Evolutionary conservation across 2,797 vertebrate genomes (phyloP).

Genomic region (Brotula barbata): DNA sequence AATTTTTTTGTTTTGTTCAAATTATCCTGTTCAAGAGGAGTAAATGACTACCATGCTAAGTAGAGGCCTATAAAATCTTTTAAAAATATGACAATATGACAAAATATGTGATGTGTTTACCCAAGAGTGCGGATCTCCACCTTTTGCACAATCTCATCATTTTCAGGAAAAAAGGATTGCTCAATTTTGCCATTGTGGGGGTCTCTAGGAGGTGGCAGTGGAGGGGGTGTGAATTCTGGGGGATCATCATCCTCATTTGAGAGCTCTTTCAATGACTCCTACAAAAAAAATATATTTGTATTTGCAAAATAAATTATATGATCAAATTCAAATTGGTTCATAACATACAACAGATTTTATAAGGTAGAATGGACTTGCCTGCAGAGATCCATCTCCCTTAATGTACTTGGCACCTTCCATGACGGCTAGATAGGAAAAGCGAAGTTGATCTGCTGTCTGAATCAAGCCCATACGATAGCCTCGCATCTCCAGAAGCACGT

Average conservation of each 20-base stretch:
- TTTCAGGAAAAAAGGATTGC: conserved; percentile 69
- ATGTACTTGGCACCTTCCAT: conserved; percentile 96
- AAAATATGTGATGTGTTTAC: conserved; percentile 48
- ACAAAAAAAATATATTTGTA: conserved; percentile 1
- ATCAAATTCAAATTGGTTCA: too few species aligned
- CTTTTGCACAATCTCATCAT: conserved; percentile 51
- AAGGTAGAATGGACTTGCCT: conserved; percentile 71
- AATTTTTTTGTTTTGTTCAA: too few species aligned
- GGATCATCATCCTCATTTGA: conserved; percentile 94
- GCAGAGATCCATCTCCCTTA: conserved; percentile 89
- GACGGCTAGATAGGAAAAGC: conserved; percentile 96
- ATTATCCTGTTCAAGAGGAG: background rate
- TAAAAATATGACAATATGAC: background rate
- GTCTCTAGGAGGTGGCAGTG: conserved; percentile 85
- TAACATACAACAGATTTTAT: too few species aligned
- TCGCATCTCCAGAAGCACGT: conserved; percentile 96
- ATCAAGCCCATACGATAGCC: conserved; percentile 94
- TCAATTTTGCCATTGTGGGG: conserved; percentile 82
- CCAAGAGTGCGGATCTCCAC: conserved; percentile 53
- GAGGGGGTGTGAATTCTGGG: conserved; percentile 88
- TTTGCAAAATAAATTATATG: too few species aligned
- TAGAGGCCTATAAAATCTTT: background rate
- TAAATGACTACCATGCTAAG: background rate
- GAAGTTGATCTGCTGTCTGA: conserved; percentile 95
- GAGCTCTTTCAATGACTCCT: conserved; percentile 96